Evolutionary conservation across 92 coral and sea anemone genomes (phyloP), one percentile per base, ranked within the genome.

Genomic region (Pocillopora meandrina): DNA sequence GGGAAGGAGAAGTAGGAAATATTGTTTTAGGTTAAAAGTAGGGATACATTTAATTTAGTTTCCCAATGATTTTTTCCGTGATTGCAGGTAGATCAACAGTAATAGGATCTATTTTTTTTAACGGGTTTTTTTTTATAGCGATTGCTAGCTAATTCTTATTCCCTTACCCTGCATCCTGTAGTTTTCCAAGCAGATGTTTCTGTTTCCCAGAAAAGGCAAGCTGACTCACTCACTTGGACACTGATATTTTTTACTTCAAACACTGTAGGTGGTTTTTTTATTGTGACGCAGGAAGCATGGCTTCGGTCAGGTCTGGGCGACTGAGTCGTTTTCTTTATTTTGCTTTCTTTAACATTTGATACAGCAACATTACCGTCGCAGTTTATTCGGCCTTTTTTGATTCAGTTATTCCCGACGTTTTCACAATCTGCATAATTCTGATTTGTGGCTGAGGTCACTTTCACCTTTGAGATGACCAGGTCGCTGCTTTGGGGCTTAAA

Each of bases 191-290:
- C 11, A 12, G 47, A 70, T 70, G 33, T 19, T 31, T 0, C 31
- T 70, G 49, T 12, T 12, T 70, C 52, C 74, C 74, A 70, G 52
- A 70, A 70, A 14, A 70, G 52, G 33, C 47, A 67, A 67, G 72
- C 15, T 1, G 47, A 67, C 33, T 67, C 72, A 35, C 72, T 67
- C 17, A 70, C 56, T 70, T 15, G 16, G 19, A 12, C 33, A 9
- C 49, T 70, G 74, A 33, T 52, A 1, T 70, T 26, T 35, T 4
- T 52, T 26, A 31, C 36, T 52, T 12, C 17, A 6, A n/a, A 1
- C 52, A 9, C 0, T 16, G 47, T 11, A 19, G 72, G 74, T 12
- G 56, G 74, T 26, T 70, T 19, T 70, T 35, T 70, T 42, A 70
- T 23, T 47, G 16, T 23, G 56, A 70, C 31, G 6, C 47, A 70